These are phyloP conservation scores for Vimba vimba DNA, from an alignment of 2,113 vertebrate species.

Conservation along the genomic window DNA sequence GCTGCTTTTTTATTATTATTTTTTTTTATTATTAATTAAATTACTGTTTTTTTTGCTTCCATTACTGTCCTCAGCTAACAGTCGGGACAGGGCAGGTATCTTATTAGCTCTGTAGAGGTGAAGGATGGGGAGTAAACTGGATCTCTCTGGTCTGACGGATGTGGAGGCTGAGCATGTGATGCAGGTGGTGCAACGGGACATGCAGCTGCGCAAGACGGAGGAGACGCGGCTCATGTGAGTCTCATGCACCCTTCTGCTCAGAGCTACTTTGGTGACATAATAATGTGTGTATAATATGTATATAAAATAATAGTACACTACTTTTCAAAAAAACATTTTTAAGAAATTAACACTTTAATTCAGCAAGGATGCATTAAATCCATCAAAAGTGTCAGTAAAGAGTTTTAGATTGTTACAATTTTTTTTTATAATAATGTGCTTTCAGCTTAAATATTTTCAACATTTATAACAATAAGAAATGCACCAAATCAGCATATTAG, in stretches of 20 bases:
- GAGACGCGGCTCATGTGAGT: conserved; percentile 90
- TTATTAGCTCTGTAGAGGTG: conserved; percentile 15
- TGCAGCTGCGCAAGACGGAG: conserved; percentile 91
- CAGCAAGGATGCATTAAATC: not conserved
- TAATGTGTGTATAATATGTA: too few relatives aligned
- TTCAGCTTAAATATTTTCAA: not conserved
- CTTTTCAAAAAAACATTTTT: too few relatives aligned
- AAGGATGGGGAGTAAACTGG: conserved; percentile 90
- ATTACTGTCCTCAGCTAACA: not conserved
- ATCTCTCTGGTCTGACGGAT: conserved; percentile 89
- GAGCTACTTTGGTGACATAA: not conserved
- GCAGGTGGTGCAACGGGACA: conserved; percentile 95
- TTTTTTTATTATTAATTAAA: not conserved
- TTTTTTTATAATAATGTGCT: too few relatives aligned
- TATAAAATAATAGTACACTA: too few relatives aligned
- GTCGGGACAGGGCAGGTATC: conserved; percentile 2
- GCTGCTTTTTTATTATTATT: not conserved
- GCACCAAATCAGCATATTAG: not conserved
- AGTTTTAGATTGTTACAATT: not conserved
- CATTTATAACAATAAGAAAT: not conserved
- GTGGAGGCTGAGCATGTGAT: conserved; percentile 92
- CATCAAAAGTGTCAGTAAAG: not conserved
- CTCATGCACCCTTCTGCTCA: not conserved
- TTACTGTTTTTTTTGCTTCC: not conserved
- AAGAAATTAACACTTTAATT: not conserved